These are phyloP conservation scores for Mythimna lalbum DNA, from an alignment of 2,888 invertebrate species.

Conservation along the genomic window DNA sequence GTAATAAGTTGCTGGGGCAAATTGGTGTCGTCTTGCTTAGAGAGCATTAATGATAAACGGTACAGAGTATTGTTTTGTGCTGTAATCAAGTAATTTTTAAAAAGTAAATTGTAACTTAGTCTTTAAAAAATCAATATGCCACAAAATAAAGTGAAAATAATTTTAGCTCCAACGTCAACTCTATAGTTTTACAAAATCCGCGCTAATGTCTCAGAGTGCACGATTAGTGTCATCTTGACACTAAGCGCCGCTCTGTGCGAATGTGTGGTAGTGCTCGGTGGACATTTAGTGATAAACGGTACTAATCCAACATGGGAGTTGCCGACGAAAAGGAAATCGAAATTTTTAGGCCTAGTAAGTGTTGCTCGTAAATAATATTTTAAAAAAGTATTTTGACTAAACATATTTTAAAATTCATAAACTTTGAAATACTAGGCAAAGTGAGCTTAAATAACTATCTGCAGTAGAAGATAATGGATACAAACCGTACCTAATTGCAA, in stretches of 20 bases:
- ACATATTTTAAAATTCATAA: neutral
- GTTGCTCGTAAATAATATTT: constrained; percentile 1
- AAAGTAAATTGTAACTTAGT: no score
- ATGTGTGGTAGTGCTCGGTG: constrained; percentile 37
- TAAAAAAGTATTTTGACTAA: no score
- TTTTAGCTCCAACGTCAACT: constrained; percentile 18
- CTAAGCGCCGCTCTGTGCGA: constrained; percentile 45
- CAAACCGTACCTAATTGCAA: neutral
- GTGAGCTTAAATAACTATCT: neutral
- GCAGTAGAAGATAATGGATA: neutral
- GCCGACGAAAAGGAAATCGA: constrained; percentile 60
- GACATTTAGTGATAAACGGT: constrained; percentile 32
- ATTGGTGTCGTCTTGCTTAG: neutral
- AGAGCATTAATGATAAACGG: neutral
- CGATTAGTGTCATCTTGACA: constrained; percentile 56
- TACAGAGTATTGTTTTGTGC: no score
- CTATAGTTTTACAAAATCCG: constrained; percentile 33
- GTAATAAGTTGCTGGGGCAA: neutral
- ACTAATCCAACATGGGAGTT: constrained; percentile 61
- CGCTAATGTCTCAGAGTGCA: constrained; percentile 27
- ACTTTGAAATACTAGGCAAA: neutral
- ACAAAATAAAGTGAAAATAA: neutral
- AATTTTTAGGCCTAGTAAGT: constrained; percentile 72
- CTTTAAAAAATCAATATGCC: neutral
- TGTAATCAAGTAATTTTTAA: no score